phyloP scores from a whole-genome alignment of 2,797 vertebrate genomes.

The Huso huso region DNA sequence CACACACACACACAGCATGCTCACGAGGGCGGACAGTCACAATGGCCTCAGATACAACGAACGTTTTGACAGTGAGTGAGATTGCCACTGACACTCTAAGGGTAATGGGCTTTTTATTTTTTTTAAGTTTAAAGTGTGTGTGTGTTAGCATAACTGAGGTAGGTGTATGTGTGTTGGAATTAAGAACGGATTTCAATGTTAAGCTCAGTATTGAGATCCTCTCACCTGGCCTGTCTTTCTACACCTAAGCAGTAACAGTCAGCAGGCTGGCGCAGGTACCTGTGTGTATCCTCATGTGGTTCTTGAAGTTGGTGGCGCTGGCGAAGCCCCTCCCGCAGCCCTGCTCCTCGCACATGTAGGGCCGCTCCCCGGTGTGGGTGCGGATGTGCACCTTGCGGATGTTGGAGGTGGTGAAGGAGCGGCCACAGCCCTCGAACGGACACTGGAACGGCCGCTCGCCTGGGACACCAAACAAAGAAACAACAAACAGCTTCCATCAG shows the following conservation, averaged over 20 bases:
- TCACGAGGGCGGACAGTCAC: too few species aligned
- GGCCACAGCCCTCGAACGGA: constrained; percentile 67
- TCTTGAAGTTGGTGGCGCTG: constrained; percentile 75
- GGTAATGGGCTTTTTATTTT: too few species aligned
- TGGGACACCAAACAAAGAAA: constrained; percentile 21
- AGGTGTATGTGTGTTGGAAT: too few species aligned
- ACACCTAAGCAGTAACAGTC: neutral
- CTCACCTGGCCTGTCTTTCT: neutral
- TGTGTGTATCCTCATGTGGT: constrained; percentile 73
- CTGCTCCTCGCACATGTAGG: constrained; percentile 61
- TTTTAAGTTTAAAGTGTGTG: too few species aligned
- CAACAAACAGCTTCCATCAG: neutral
- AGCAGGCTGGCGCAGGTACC: constrained; percentile 37
- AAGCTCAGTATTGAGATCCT: too few species aligned
- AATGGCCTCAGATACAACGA: too few species aligned
- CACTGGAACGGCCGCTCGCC: constrained; percentile 69
- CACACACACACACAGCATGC: too few species aligned
- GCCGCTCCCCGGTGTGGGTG: constrained; percentile 68
- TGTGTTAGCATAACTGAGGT: too few species aligned
- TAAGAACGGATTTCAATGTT: too few species aligned
- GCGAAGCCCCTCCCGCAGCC: constrained; percentile 66
- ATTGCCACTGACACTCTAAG: too few species aligned
- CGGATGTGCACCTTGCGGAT: constrained; percentile 72
- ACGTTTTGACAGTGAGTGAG: too few species aligned
- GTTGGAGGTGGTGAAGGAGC: constrained; percentile 70